A percentile compares a stretch with the other conserved stretches of the same genome.
Conservation (phyloP, 2,113 vertebrate species). For the Halcyon senegalensis region DNA sequence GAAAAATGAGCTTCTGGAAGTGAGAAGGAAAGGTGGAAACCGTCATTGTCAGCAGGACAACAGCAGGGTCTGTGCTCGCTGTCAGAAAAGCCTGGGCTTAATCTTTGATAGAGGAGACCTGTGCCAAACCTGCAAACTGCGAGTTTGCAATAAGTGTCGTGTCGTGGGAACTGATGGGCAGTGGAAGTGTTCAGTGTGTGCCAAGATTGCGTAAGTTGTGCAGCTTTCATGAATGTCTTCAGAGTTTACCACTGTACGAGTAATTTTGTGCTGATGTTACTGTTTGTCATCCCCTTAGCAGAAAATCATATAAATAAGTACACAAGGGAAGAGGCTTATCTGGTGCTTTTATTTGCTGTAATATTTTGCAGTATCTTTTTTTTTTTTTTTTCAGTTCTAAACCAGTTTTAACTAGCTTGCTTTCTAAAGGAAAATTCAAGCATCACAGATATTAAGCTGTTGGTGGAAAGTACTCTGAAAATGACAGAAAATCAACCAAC, state of each 20-base stretch:
- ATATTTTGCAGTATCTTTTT: background rate
- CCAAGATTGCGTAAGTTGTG: conserved; percentile 90
- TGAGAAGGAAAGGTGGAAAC: conserved; percentile 82
- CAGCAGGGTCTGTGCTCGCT: conserved; percentile 85
- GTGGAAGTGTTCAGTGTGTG: conserved; percentile 89
- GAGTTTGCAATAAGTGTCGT: conserved; percentile 85
- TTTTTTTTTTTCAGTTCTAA: background rate
- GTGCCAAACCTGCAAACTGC: conserved; percentile 83
- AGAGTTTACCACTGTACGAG: fast-evolving
- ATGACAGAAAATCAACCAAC: background rate
- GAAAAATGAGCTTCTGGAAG: conserved; percentile 94
- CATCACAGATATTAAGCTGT: background rate
- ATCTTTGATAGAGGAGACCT: conserved; percentile 89
- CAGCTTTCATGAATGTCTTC: fast-evolving
- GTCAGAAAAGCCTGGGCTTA: conserved; percentile 87
- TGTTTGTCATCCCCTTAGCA: background rate
- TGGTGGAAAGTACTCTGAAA: background rate
- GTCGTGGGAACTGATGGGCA: conserved; percentile 59
- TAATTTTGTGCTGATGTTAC: background rate
- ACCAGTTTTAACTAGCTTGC: background rate
- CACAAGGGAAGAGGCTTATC: background rate
- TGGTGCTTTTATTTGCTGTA: background rate
- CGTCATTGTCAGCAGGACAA: conserved; percentile 75
- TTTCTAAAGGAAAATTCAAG: background rate
- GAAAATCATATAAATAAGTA: background rate